A percentile compares a stretch with the other conserved stretches of the same genome.
These are phyloP conservation scores for Siniperca chuatsi DNA, from an alignment of 2,113 vertebrate species.

Conservation along the genomic window DNA sequence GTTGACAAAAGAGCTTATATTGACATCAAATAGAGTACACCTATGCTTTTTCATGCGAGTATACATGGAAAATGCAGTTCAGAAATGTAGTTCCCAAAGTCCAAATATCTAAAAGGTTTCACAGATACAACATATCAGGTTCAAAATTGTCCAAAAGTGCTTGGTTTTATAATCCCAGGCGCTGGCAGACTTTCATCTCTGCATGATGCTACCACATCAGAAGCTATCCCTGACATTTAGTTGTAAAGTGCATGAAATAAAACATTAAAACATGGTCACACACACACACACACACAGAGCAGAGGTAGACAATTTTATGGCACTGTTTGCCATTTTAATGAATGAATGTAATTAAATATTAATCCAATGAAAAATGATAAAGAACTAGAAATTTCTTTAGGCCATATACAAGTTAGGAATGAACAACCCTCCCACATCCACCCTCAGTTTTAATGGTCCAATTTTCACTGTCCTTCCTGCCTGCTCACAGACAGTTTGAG, in stretches of 20 bases:
- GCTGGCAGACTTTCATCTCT: constrained; percentile 57
- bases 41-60: neutral
- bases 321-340: constrained; percentile 69
- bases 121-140: neutral
- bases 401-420: constrained; percentile 35
- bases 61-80: neutral
- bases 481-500: constrained; percentile 18
- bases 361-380: constrained; percentile 58
- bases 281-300: neutral
- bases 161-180: constrained; percentile 28
- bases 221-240: constrained; percentile 45
- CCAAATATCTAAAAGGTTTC: neutral
- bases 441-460: constrained; percentile 38
- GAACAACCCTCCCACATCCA: constrained; percentile 32
- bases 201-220: constrained; percentile 49
- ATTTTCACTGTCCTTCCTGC: constrained; percentile 44
- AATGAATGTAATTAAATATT: constrained; percentile 65
- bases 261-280: neutral
- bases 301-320: constrained; percentile 20
- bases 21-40: neutral
- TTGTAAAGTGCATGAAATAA: constrained; percentile 14
- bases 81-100: neutral
- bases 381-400: constrained; percentile 46
- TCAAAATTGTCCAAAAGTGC: constrained; percentile 15
- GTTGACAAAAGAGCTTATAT: neutral